Evolutionary conservation across 2,888 invertebrate genomes (phyloP).

Genomic region (Hartigia nigra): DNA sequence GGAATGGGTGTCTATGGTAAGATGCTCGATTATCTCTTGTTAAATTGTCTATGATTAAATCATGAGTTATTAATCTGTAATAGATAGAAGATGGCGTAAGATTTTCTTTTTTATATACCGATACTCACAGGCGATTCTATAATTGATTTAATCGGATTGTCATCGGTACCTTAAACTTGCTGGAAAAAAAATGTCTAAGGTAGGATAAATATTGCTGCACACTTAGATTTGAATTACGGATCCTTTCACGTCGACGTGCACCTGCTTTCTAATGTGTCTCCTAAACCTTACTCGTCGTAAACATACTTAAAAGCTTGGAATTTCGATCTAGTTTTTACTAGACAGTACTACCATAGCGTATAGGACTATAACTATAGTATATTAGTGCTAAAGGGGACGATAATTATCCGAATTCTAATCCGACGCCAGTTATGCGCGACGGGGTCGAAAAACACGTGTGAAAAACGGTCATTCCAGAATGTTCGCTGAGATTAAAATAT

Average conservation of each 20-base stretch:
- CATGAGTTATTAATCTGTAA: background rate
- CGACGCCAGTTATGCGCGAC: background rate
- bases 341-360: background rate
- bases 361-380: background rate
- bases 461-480: background rate
- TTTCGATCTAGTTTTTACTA: background rate
- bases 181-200: background rate
- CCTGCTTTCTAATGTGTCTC: constrained; percentile 22
- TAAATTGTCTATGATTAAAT: constrained; percentile 1
- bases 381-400: background rate
- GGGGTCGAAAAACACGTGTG: background rate
- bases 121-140: background rate
- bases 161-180: background rate
- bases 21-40: background rate
- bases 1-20: background rate
- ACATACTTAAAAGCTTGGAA: constrained; percentile 4
- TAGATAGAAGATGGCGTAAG: background rate
- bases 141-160: background rate
- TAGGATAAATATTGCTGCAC: background rate
- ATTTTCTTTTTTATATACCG: background rate
- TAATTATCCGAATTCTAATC: background rate
- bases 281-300: background rate
- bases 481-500: background rate
- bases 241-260: constrained; percentile 13
- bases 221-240: constrained; percentile 15